Conservation (phyloP, 2,113 vertebrate species). For the Myodes glareolus region DNA sequence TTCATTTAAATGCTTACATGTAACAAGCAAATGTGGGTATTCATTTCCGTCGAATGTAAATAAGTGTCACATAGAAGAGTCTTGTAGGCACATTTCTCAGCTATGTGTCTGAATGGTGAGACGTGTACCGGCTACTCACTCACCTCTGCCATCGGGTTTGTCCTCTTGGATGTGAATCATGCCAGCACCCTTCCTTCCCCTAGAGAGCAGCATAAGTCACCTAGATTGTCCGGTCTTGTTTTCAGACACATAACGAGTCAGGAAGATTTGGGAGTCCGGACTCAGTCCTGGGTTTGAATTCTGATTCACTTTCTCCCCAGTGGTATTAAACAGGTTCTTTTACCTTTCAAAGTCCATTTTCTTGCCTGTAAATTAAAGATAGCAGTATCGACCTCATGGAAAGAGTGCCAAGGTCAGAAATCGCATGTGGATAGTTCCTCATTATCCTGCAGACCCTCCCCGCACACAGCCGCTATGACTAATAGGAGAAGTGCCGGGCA, state of each 20-base stretch:
- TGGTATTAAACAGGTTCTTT: background rate
- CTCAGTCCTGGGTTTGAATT: background rate
- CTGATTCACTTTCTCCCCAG: background rate
- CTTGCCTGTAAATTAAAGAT: background rate
- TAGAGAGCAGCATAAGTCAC: background rate
- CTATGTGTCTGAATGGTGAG: background rate
- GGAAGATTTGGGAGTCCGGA: background rate
- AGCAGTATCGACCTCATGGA: background rate
- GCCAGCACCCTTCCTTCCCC: background rate
- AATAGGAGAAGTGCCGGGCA: background rate
- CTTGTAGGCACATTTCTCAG: background rate
- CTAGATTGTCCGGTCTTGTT: background rate
- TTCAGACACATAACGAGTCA: background rate
- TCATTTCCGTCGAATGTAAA: background rate
- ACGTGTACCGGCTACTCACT: background rate
- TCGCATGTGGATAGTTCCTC: background rate
- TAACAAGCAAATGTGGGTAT: background rate
- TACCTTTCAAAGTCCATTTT: background rate
- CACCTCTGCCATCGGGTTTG: background rate
- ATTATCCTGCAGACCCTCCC: background rate
- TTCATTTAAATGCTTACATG: background rate
- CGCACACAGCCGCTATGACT: background rate
- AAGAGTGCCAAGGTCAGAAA: background rate
- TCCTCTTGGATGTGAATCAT: background rate
- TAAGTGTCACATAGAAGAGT: background rate